Evolutionary conservation across 64 coral and sea anemone species (phyloP).

Genomic region (Cladopsammia gracilis): DNA sequence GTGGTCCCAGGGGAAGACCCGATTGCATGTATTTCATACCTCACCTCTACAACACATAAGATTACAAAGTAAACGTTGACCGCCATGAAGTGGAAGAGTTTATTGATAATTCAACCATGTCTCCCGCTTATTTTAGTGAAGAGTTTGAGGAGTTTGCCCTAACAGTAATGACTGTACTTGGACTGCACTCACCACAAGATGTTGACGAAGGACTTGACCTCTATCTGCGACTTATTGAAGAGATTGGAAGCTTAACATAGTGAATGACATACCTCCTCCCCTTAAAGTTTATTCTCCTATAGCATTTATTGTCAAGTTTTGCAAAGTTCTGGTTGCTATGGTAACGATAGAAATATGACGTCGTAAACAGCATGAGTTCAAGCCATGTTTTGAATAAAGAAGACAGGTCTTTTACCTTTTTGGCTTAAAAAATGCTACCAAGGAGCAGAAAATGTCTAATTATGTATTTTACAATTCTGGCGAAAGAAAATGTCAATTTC

Average conservation of each 20-base stretch:
- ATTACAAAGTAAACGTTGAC: conserved; percentile 5
- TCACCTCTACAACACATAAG: conserved; percentile 26
- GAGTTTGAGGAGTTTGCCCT: conserved; percentile 58
- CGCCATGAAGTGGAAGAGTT: conserved; percentile 28
- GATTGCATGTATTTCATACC: conserved; percentile 53
- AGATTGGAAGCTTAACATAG: background rate
- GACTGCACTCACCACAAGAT: conserved; percentile 36
- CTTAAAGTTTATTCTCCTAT: too few species aligned
- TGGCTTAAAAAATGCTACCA: too few species aligned
- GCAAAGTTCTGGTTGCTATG: too few species aligned
- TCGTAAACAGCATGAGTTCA: too few species aligned
- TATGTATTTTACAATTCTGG: too few species aligned
- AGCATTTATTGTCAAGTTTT: too few species aligned
- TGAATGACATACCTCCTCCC: too few species aligned
- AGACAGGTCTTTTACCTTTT: too few species aligned
- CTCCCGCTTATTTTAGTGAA: conserved; percentile 48
- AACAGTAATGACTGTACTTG: conserved; percentile 37
- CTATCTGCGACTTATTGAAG: conserved; percentile 10
- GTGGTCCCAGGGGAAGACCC: conserved; percentile 3
- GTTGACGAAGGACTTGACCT: conserved; percentile 36
- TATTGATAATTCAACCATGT: conserved; percentile 55
- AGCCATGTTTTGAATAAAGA: too few species aligned
- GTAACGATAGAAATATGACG: too few species aligned
- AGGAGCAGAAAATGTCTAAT: too few species aligned
- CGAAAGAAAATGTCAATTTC: too few species aligned